Conservation (phyloP, 2,888 invertebrate genomes). For the Dromius quadrimaculatus region DNA sequence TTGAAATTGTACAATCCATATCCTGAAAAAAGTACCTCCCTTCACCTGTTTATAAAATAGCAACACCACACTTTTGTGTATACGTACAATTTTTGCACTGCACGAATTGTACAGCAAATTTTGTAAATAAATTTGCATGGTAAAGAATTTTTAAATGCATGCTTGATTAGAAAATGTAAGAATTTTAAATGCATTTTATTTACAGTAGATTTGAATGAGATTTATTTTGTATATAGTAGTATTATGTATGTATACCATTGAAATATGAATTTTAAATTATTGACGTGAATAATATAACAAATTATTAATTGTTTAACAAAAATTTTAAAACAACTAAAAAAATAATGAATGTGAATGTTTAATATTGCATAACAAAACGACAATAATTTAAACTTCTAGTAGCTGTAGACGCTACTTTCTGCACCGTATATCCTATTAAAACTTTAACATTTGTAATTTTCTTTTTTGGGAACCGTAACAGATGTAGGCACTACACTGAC, state of each 20-base stretch:
- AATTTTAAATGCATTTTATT: background rate
- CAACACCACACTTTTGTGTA: slow-evolving; percentile 45
- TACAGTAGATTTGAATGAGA: background rate
- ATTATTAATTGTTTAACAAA: slow-evolving; percentile 17
- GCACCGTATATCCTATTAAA: slow-evolving; percentile 38
- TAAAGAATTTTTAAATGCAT: slow-evolving; percentile 1
- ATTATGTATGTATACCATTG: slow-evolving; percentile 15
- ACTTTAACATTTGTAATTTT: slow-evolving; percentile 49
- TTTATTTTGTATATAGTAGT: background rate
- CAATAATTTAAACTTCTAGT: slow-evolving; percentile 21
- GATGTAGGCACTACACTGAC: slow-evolving; percentile 64
- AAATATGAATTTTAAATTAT: slow-evolving; percentile 25
- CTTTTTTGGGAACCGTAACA: slow-evolving; percentile 61
- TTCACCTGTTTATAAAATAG: slow-evolving; percentile 39
- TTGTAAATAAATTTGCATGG: slow-evolving; percentile 24
- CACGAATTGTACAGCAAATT: slow-evolving; percentile 43
- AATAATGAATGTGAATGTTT: background rate
- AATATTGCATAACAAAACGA: no score
- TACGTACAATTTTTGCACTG: slow-evolving; percentile 39
- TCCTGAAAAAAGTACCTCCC: slow-evolving; percentile 7
- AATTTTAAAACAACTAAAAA: slow-evolving; percentile 1
- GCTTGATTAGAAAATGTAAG: background rate
- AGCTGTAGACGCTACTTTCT: slow-evolving; percentile 14
- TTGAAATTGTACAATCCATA: background rate
- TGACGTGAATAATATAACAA: slow-evolving; percentile 12